Conservation (phyloP, 2,113 vertebrate species). For the Leptosomus discolor region DNA sequence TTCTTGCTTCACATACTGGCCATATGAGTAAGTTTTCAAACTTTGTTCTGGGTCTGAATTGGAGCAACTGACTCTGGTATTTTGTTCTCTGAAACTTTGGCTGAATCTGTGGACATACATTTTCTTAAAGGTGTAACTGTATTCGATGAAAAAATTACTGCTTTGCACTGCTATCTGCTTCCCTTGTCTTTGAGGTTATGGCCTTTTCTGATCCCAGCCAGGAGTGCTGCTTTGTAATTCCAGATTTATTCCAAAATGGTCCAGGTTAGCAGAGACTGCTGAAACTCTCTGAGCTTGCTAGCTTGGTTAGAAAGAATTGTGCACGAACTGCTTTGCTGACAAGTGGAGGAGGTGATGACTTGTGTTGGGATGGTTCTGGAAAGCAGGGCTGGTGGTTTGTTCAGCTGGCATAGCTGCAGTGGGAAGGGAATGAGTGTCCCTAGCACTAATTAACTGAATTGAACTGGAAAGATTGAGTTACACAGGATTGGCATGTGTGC, state of each 20-base stretch:
- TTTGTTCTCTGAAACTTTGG: not conserved
- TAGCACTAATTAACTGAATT: not conserved
- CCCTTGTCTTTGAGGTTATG: not conserved
- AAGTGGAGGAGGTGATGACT: not conserved
- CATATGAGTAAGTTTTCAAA: accelerated
- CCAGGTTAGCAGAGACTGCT: not conserved
- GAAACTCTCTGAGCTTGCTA: not conserved
- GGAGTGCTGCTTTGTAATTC: not conserved
- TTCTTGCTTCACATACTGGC: not conserved
- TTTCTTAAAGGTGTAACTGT: not conserved
- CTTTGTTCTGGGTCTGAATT: not conserved
- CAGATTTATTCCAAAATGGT: not conserved
- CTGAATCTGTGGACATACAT: not conserved
- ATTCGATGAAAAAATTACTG: not conserved
- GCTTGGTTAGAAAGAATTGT: no score
- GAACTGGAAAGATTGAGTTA: not conserved
- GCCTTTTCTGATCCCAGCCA: not conserved
- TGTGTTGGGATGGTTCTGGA: not conserved
- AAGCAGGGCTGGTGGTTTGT: not conserved
- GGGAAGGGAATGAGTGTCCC: not conserved
- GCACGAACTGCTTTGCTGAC: accelerated
- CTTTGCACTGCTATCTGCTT: not conserved
- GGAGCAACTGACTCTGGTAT: not conserved
- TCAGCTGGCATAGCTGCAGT: not conserved
- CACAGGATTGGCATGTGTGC: not conserved